A percentile compares a stretch with the other conserved stretches of the same genome.
phyloP scores from a whole-genome alignment of 2,113 vertebrate species.

The Xerus inauris region DNA sequence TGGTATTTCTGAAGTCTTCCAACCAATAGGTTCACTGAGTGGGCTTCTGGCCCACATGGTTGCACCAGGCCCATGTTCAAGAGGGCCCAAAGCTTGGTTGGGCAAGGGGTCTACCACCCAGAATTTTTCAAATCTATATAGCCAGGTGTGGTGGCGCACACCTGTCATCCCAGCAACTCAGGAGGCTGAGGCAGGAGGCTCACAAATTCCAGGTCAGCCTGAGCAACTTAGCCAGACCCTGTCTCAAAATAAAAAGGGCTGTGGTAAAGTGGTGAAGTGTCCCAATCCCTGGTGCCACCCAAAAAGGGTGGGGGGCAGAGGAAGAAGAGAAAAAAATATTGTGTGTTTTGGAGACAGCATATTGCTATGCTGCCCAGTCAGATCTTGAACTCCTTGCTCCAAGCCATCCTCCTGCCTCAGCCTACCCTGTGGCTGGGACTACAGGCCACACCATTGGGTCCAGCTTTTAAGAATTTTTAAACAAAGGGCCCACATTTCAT shows the following conservation, averaged over 20 bases:
- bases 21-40: neutral
- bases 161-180: too few relatives aligned
- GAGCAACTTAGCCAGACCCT: too few relatives aligned
- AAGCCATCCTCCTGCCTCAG: neutral
- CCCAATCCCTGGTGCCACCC: too few relatives aligned
- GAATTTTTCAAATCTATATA: too few relatives aligned
- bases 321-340: too few relatives aligned
- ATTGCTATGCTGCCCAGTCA: neutral
- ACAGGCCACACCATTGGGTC: neutral
- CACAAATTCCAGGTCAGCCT: too few relatives aligned
- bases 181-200: too few relatives aligned
- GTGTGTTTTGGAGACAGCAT: neutral
- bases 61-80: rapidly evolving
- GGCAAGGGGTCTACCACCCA: neutral
- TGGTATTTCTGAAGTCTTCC: neutral
- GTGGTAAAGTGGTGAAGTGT: too few relatives aligned
- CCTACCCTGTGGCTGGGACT: neutral
- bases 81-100: neutral
- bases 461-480: neutral
- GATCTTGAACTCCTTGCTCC: neutral
- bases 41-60: neutral
- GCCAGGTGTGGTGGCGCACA: too few relatives aligned
- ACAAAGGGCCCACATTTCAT: neutral
- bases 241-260: too few relatives aligned
- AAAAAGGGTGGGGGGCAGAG: too few relatives aligned